Evolutionary conservation across 1,140 invertebrate genomes (phyloP), one percentile per base, ranked within the genome.

Genomic region (Hycleus cichorii): DNA sequence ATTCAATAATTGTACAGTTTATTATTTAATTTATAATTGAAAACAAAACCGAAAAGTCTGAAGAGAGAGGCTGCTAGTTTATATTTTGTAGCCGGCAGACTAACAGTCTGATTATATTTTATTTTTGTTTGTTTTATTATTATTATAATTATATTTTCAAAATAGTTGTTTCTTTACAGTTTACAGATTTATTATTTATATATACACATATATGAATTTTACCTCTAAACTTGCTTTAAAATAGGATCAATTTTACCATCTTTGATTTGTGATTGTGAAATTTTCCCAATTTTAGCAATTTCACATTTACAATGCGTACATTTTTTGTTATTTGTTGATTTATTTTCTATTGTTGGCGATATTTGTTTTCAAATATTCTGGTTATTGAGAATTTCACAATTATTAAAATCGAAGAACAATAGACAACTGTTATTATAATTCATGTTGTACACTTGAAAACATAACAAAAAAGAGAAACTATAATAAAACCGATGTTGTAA

Each of bases 401-500:
- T 47, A 32, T 39, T 47, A 42, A 3, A 55, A 46, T 55, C 45
- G 4, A n/a, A 47, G 38, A 7, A 39, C 45, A 45, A 46, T 44
- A 44, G 18, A 18, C 18, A 18, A 18, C 18, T 18, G 39, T 42
- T 53, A 46, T 42, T 53, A 42, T 53, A 44, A 55, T 47, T 55
- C 52, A 55, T 55, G 58, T 60, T 65, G 58, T 62, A 59, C 58
- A 60, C 4, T 42, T n/a, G 12, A 47, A 53, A 49, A 55, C 12
- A 62, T 59, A 67, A 64, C 66, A 67, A 65, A 66, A 66, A 70
- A 64, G 63, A 59, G 18, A 18, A 60, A 44, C n/a, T 47, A 25
- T 25, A 59, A 12, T 48, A 59, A 59, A 32, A 32, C 32, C 12
- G 46, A 68, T 61, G 52, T 62, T 62, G 65, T 69, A 70, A 66